Evolutionary conservation across 2,888 invertebrate genomes (phyloP), one percentile per base, ranked within the genome.

Genomic region (Tachina fera): DNA sequence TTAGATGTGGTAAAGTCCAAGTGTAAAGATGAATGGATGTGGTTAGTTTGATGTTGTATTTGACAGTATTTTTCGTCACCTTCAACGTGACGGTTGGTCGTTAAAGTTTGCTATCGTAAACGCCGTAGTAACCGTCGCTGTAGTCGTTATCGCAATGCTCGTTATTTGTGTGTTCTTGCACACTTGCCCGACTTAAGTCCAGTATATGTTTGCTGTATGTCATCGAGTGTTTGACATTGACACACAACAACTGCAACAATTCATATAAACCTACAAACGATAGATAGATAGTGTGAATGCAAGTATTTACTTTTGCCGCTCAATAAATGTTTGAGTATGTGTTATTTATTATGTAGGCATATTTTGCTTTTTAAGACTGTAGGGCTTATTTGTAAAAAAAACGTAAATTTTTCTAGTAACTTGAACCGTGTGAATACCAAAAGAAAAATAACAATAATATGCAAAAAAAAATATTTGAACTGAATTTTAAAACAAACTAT

Each of bases 51-150:
- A n/a, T n/a, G n/a, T n/a, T n/a, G n/a, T n/a, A n/a, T n/a, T n/a
- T n/a, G n/a, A 51, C 77, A 83, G 83, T 83, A 72, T 67, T 78
- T 83, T 60, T 72, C 45, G 72, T 74, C 77, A 83, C 83, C 77
- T 83, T 60, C 53, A 83, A 72, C 72, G 77, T 53, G 77, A 78
- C 67, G 77, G 83, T 83, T 72, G 77, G 51, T 71, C 56, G 45
- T 65, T 65, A 41, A 31, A 49, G 45, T 53, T 71, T 63, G 19
- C 41, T 75, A 45, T 81, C 60, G 31, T 45, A 16, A 43, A 5
- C 22, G 45, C 10, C 56, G 71, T 56, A 39, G 16, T 65, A 65
- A 47, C 8, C 10, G 39, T 45, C 53, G 65, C 31, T 31, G 9
- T 31, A 19, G 39, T 51, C 45, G 63, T 71, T 53, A 39, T 22